These are phyloP conservation scores for Pseudomyrmex flavicornis DNA, from an alignment of 1,140 invertebrate genomes.

Conservation along the genomic window DNA sequence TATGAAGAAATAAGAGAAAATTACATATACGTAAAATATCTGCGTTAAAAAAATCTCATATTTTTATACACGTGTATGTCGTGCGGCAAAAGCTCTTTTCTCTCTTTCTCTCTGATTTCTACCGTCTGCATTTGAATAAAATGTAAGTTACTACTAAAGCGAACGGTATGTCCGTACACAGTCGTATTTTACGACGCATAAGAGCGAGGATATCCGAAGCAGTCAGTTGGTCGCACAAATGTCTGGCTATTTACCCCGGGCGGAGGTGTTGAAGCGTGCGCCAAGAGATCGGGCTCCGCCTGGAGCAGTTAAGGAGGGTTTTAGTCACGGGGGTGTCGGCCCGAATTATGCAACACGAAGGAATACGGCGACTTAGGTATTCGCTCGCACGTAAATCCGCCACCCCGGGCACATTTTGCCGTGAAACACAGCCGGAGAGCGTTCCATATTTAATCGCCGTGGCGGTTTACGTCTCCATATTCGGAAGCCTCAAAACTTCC, in stretches of 20 bases:
- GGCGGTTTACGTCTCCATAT: constrained; percentile 32
- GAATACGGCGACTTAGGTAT: constrained; percentile 66
- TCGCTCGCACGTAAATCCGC: constrained; percentile 69
- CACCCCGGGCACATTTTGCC: constrained; percentile 62
- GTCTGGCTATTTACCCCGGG: constrained; percentile 64
- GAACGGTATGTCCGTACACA: not conserved
- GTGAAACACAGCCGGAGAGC: constrained; percentile 40
- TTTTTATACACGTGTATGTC: not conserved
- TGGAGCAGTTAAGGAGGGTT: constrained; percentile 76
- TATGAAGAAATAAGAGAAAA: no score
- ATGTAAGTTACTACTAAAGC: not conserved
- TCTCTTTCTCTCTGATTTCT: not conserved
- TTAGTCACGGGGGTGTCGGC: constrained; percentile 73
- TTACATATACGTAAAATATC: no score
- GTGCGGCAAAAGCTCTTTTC: not conserved
- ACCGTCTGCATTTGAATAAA: constrained; percentile 6
- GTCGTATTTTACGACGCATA: constrained; percentile 13
- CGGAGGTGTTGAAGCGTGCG: constrained; percentile 74
- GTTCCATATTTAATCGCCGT: constrained; percentile 53
- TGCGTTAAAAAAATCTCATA: no score
- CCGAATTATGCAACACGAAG: constrained; percentile 75
- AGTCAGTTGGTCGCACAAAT: constrained; percentile 59
- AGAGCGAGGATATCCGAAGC: constrained; percentile 17
- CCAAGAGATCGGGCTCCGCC: constrained; percentile 73
- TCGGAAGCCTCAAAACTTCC: constrained; percentile 13